A percentile compares a stretch with the other conserved stretches of the same genome.
Conservation (phyloP, 2,888 invertebrate genomes). For the Chrysotoxum bicinctum region DNA sequence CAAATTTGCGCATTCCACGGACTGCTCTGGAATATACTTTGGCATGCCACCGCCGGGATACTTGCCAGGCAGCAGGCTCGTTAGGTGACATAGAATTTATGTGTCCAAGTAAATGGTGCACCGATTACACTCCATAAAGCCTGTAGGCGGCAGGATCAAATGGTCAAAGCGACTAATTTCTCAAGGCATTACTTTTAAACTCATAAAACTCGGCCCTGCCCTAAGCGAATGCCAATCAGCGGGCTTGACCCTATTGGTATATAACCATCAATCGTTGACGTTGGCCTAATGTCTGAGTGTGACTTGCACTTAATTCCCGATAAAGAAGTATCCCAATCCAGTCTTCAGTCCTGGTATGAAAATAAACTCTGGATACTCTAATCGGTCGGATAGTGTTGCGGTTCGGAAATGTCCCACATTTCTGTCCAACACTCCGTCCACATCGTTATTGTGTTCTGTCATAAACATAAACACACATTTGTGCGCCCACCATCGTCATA, state of each 20-base stretch:
- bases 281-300: conserved; percentile 21
- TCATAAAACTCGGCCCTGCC: conserved; percentile 30
- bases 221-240: conserved; percentile 53
- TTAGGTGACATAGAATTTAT: conserved; percentile 68
- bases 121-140: conserved; percentile 34
- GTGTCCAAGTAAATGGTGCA: conserved; percentile 52
- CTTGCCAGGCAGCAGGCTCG: conserved; percentile 38
- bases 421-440: conserved; percentile 38
- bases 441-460: conserved; percentile 56
- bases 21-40: conserved; percentile 25
- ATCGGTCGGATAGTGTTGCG: conserved; percentile 32
- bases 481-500: conserved; percentile 60
- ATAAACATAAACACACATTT: conserved; percentile 67
- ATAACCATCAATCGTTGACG: conserved; percentile 50
- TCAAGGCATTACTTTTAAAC: conserved; percentile 24
- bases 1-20: conserved; percentile 59
- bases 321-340: conserved; percentile 22
- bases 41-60: not conserved
- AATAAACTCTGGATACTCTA: not conserved
- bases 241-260: conserved; percentile 43
- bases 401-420: conserved; percentile 56
- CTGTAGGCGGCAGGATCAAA: conserved; percentile 69
- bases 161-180: conserved; percentile 63
- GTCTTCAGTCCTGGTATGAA: conserved; percentile 5
- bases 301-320: conserved; percentile 45